Base-by-base conservation (phyloP, 2,888 invertebrate genomes). In the Acanthoscelides obtectus region DNA sequence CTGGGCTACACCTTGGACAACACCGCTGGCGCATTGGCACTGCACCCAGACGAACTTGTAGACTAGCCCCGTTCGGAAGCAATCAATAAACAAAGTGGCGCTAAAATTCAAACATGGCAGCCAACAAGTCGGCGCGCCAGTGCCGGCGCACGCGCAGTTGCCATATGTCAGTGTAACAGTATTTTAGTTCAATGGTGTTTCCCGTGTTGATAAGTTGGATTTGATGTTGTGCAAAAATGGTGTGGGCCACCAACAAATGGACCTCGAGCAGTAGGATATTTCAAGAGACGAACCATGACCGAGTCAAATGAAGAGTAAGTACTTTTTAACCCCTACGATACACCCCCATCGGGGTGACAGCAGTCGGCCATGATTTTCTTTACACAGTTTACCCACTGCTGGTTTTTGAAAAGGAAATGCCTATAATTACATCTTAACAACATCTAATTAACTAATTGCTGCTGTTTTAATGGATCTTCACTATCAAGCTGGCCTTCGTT, bases 301-400 rank as follows among this genome's bases (percentile, higher is more conserved):
- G 94, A 94, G 90, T 91, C 91, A 91, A 92, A 91, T 92, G 94
- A 94, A 90, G 93, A 93, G 94, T 94, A 89, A 93, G 93, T 91
- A 85, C 76, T 82, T 77, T 70, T 72, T 81, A 83, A 72, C 69
- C 71, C 67, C 64, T 64, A 64, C 67, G 72, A 71, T 72, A 74
- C 69, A 72, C 76, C 76, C 74, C 75, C 69, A 64, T 69, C 71
- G 71, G 75, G 76, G 76, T 75, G 45, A 45, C 72, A 74, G 70
- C 68, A 76, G 80, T 80, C 81, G 80, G 80, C 81, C 81, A 81
- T 81, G 81, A 82, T 81, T 80, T 79, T 77, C 76, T 78, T 66
- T 66, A 75, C 45, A 75, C 72, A 69, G 67, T 70, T 80, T 77
- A 75, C 70, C 72, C 20, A 66, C 22, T 70, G 72, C 71, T 69